Percentiles rank a stretch among this genome's conserved stretches.
Conservation (phyloP, 2,113 vertebrate species). For the Pogona vitticeps region DNA sequence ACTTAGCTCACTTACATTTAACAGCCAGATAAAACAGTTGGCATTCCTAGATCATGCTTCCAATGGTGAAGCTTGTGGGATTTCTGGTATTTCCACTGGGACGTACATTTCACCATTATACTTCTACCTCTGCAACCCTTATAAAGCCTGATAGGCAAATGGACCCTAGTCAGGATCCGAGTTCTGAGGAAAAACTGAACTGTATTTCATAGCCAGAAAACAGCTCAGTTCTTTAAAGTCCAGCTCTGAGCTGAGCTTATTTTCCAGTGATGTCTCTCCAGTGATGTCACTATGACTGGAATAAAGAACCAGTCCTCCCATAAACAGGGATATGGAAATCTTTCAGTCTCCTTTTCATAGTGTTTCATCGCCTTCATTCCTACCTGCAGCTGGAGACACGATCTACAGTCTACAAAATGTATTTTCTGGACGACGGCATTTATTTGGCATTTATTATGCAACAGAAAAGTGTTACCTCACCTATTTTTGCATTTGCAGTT, state of each 20-base stretch:
- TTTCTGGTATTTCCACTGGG: background rate
- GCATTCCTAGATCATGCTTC: rapidly evolving
- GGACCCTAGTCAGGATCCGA: background rate
- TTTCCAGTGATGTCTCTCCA: no score
- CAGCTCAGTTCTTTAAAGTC: background rate
- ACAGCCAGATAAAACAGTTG: background rate
- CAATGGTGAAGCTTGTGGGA: background rate
- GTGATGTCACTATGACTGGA: no score
- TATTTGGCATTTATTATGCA: no score
- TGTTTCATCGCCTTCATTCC: no score
- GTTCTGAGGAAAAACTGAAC: background rate
- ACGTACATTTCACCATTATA: background rate
- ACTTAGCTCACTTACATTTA: rapidly evolving
- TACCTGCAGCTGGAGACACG: no score
- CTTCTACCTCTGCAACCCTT: background rate
- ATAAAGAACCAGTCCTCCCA: no score
- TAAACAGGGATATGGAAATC: no score
- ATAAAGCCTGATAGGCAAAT: background rate
- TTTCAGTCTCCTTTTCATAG: no score
- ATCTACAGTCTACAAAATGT: no score
- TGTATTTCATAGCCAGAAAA: background rate
- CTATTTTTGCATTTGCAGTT: no score
- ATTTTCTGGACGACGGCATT: no score
- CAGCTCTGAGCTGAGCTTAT: background rate
- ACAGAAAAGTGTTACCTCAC: no score